phyloP scores from a whole-genome alignment of 2,888 invertebrate genomes.

The Epinotia ramella region DNA sequence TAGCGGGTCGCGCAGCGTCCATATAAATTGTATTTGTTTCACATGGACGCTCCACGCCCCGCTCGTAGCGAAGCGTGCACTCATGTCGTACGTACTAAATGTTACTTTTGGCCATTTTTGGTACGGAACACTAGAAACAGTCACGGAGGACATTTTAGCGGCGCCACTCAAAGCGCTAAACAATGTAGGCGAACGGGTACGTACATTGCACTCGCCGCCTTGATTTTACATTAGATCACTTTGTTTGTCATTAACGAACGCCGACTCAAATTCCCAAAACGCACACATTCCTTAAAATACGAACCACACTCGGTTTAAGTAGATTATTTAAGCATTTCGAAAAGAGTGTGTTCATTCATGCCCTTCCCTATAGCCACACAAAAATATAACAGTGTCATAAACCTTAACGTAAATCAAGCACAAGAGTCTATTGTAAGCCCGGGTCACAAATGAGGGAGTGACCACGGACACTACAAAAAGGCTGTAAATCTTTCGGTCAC shows the following conservation, averaged over 20 bases:
- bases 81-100: no score
- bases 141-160: not conserved
- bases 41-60: not conserved
- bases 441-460: constrained; percentile 7
- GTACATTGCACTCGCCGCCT: constrained; percentile 6
- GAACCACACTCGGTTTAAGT: not conserved
- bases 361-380: not conserved
- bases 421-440: not conserved
- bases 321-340: not conserved
- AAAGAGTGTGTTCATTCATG: not conserved
- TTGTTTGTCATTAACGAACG: constrained; percentile 7
- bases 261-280: not conserved
- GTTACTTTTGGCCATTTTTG: no score
- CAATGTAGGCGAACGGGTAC: constrained; percentile 10
- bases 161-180: not conserved
- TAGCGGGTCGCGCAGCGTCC: no score
- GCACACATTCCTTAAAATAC: not conserved
- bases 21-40: no score
- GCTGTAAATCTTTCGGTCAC: constrained; percentile 22
- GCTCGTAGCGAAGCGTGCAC: not conserved
- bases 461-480: constrained; percentile 10
- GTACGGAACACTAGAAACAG: no score
- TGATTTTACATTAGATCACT: constrained; percentile 24
- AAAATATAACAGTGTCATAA: not conserved
- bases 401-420: not conserved